These are phyloP conservation scores for Oegoconia quadripuncta DNA, from an alignment of 2,888 invertebrate genomes.

Conservation along the genomic window DNA sequence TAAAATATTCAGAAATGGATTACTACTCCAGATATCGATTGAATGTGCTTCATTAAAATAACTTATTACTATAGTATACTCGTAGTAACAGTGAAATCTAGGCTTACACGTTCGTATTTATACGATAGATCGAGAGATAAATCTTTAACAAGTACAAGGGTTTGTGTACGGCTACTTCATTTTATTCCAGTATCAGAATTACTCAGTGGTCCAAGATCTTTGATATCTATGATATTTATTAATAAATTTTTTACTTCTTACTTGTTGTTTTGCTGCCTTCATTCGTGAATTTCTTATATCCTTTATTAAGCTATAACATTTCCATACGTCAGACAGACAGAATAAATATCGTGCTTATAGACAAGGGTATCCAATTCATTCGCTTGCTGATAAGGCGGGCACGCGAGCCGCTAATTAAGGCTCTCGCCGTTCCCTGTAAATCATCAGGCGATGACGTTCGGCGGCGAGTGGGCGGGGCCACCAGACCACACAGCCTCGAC, in stretches of 20 bases:
- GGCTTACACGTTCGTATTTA: too few species aligned
- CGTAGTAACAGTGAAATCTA: background rate
- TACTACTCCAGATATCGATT: background rate
- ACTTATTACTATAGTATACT: background rate
- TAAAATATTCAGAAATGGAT: background rate
- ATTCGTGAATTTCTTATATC: too few species aligned
- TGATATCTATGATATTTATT: too few species aligned
- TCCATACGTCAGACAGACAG: background rate
- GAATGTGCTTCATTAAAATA: background rate
- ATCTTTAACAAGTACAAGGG: too few species aligned
- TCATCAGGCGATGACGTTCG: slow-evolving; percentile 32
- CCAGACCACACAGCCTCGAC: slow-evolving; percentile 20
- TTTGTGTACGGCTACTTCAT: too few species aligned
- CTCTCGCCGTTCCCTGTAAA: slow-evolving; percentile 30
- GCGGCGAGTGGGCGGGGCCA: slow-evolving; percentile 22
- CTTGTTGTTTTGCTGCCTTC: too few species aligned
- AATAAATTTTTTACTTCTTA: too few species aligned
- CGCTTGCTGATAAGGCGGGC: slow-evolving; percentile 34
- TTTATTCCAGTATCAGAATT: too few species aligned
- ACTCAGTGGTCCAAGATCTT: too few species aligned
- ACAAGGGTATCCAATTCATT: slow-evolving; percentile 4
- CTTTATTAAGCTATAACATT: too few species aligned
- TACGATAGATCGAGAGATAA: too few species aligned
- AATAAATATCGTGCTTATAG: too few species aligned
- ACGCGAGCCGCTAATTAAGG: slow-evolving; percentile 38